Percentiles rank a stretch among this genome's conserved stretches.
Evolutionary conservation across 2,888 invertebrate species (phyloP).

Genomic region (Tetranychus truncatus): DNA sequence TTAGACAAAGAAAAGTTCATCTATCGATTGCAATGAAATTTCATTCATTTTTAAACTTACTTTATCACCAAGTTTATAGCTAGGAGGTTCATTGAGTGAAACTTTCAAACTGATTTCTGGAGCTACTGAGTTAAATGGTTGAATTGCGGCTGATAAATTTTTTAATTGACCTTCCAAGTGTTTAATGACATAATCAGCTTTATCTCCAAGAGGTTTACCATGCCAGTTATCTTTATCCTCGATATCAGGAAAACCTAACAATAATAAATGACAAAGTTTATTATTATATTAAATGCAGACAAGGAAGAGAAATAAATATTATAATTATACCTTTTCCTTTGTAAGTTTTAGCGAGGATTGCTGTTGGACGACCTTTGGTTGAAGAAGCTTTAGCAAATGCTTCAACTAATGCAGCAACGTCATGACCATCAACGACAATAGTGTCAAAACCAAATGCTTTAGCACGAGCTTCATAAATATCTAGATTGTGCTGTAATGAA

Average conservation of each 20-base stretch:
- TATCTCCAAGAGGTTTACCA: slow-evolving; percentile 78
- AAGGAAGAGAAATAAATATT: slow-evolving; percentile 18
- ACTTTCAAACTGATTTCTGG: slow-evolving; percentile 56
- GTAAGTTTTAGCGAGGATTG: slow-evolving; percentile 80
- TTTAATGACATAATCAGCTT: slow-evolving; percentile 46
- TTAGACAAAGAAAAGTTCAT: no score
- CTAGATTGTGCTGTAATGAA: slow-evolving; percentile 73
- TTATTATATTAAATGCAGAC: background rate
- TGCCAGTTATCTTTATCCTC: slow-evolving; percentile 93
- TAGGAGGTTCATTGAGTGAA: slow-evolving; percentile 56
- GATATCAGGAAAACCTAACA: slow-evolving; percentile 52
- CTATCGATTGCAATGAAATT: slow-evolving; percentile 36
- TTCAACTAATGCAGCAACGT: slow-evolving; percentile 71
- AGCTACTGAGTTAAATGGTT: slow-evolving; percentile 40
- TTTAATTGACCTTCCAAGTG: slow-evolving; percentile 37
- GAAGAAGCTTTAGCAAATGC: slow-evolving; percentile 53
- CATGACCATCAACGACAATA: slow-evolving; percentile 86
- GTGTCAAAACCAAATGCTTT: slow-evolving; percentile 78
- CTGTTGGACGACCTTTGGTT: slow-evolving; percentile 66
- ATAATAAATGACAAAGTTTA: slow-evolving; percentile 1
- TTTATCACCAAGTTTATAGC: slow-evolving; percentile 46
- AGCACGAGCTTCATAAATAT: slow-evolving; percentile 60
- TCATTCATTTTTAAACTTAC: slow-evolving; percentile 31
- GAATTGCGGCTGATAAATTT: slow-evolving; percentile 41
- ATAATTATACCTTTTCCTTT: slow-evolving; percentile 53